Evolutionary conservation across 1,140 invertebrate species (phyloP), one percentile per base, ranked within the genome.

Genomic region (Tetragnatha versicolor): DNA sequence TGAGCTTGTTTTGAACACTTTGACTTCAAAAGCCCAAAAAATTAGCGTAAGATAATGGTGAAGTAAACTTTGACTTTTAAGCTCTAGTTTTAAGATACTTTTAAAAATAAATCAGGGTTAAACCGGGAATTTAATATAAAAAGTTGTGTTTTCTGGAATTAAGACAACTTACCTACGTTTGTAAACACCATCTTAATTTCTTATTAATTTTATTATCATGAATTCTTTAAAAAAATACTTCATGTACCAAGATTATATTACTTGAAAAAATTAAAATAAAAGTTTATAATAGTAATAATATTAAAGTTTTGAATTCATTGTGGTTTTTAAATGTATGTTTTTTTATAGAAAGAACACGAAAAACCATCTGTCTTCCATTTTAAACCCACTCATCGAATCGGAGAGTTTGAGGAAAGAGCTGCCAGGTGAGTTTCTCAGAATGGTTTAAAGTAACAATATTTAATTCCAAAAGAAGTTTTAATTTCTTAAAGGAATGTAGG

Each of bases 311-410:
- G 12, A 20, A 17, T 12, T 3, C 12, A 47, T 17, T n/a, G 53
- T 58, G 25, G 5, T 14, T 14, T 27, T 14, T 58, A 6, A 10
- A 27, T 31, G 17, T 2, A 33, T 14, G 3, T n/a, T 9, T 4
- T n/a, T n/a, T 55, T 39, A 14, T 20, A 60, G 70, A 49, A 75
- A 31, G 72, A 75, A 9, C 72, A 61, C 9, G 73, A 76, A 29
- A 76, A 76, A 42, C 7, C 33, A 14, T 66, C 73, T 6, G 73
- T 76, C 42, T 76, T 65, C 47, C 61, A 76, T 53, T 60, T 76
- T 29, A 76, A 76, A 45, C 53, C 70, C 12, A 3, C 20, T 39
- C 73, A 31, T n/a, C n/a, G 60, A 53, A 76, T 76, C 49, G 60
- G 49, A 35, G 66, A 76, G 25, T 76, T 51, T 25, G 60, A 76